Evolutionary conservation across 2,113 vertebrate species (phyloP).

Genomic region (Oncorhynchus masou): DNA sequence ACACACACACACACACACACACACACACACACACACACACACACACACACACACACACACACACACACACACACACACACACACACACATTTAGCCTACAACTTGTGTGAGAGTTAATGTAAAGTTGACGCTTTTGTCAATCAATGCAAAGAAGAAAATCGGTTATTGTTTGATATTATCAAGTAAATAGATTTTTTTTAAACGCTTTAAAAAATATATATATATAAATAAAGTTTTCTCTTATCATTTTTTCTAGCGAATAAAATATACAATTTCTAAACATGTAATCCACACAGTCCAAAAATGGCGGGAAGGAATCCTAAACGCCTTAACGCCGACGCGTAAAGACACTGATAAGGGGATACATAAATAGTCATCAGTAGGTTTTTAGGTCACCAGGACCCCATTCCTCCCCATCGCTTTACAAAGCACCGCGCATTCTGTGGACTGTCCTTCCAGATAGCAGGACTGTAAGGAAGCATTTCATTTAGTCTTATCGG

Average conservation of each 20-base stretch:
- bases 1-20: no score
- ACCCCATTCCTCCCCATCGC: constrained; percentile 69
- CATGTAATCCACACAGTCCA: constrained; percentile 50
- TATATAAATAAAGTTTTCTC: not conserved
- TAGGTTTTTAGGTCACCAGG: constrained; percentile 62
- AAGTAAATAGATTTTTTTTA: no score
- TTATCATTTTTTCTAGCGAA: not conserved
- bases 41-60: no score
- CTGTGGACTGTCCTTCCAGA: constrained; percentile 62
- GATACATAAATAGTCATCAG: constrained; percentile 74
- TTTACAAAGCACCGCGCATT: constrained; percentile 69
- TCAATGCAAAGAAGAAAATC: no score
- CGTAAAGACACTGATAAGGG: constrained; percentile 73
- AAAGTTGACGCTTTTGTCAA: no score
- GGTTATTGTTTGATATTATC: no score
- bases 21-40: no score
- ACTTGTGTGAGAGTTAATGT: not conserved
- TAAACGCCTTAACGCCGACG: constrained; percentile 55
- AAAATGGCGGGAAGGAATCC: constrained; percentile 37
- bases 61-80: no score
- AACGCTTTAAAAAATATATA: not conserved
- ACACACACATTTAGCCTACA: not conserved
- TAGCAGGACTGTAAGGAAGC: constrained; percentile 68
- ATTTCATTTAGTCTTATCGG: constrained; percentile 75
- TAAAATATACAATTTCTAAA: constrained; percentile 49